Conservation (phyloP, 2,888 invertebrate genomes). For the Nezara viridula region DNA sequence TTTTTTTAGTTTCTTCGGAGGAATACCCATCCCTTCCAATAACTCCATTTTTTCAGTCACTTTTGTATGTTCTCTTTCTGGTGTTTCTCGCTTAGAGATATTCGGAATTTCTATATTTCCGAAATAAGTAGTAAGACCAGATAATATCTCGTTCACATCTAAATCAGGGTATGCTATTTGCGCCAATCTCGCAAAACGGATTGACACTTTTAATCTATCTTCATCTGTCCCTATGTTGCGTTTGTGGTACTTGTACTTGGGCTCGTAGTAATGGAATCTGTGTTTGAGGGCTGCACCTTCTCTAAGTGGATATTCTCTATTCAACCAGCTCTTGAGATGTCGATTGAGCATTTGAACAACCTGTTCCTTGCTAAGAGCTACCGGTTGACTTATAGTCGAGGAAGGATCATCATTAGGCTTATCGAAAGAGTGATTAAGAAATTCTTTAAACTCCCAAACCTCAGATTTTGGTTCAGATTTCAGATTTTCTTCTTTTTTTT, state of each 20-base stretch:
- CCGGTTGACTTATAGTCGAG: neutral
- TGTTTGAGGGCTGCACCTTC: neutral
- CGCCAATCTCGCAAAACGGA: neutral
- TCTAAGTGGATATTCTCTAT: neutral
- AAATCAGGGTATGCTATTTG: neutral
- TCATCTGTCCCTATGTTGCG: neutral
- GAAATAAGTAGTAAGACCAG: neutral
- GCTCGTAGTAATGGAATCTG: neutral
- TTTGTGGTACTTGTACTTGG: neutral
- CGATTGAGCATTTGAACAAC: neutral
- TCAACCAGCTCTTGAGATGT: neutral
- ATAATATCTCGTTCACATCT: neutral
- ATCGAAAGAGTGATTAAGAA: neutral
- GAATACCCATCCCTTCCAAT: neutral
- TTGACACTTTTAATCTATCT: neutral
- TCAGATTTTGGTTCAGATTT: neutral
- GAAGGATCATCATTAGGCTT: neutral
- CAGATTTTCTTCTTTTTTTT: neutral
- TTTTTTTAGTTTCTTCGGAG: neutral
- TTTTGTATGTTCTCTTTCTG: neutral
- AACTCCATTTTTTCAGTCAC: neutral
- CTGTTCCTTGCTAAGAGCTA: too few species aligned
- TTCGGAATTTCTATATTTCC: neutral
- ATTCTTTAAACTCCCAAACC: neutral
- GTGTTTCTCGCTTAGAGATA: neutral